Conservation (phyloP, 2,888 invertebrate species). For the Apodemia mormo region DNA sequence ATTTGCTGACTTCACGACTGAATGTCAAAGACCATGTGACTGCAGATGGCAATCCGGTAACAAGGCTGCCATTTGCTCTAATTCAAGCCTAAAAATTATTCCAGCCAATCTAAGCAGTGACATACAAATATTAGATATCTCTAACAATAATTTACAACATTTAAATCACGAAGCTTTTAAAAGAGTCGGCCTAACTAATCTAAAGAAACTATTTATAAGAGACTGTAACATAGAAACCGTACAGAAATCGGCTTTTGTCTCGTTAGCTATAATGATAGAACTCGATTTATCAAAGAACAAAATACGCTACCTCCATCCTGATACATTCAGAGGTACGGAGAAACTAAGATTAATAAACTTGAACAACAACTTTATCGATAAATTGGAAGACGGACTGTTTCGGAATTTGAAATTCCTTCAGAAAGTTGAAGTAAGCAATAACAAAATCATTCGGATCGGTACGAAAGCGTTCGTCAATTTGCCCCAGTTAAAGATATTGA, state of each 20-base stretch:
- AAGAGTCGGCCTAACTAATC: conserved; percentile 86
- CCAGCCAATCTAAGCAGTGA: conserved; percentile 88
- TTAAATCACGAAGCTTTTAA: conserved; percentile 86
- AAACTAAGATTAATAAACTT: conserved; percentile 88
- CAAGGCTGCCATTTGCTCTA: conserved; percentile 91
- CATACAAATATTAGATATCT: conserved; percentile 87
- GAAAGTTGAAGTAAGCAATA: conserved; percentile 89
- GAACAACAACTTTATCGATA: conserved; percentile 88
- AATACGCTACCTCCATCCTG: conserved; percentile 84
- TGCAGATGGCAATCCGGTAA: conserved; percentile 94
- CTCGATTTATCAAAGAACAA: conserved; percentile 90
- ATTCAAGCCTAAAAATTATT: conserved; percentile 84
- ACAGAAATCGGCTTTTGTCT: conserved; percentile 87
- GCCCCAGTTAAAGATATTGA: conserved; percentile 85
- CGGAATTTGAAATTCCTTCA: conserved; percentile 88
- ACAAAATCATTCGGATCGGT: conserved; percentile 86
- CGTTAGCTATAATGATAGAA: conserved; percentile 89
- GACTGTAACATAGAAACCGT: conserved; percentile 88
- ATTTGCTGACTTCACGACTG: conserved; percentile 80
- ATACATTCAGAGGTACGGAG: conserved; percentile 87
- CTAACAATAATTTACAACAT: conserved; percentile 85
- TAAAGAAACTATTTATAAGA: conserved; percentile 90
- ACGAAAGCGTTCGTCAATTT: conserved; percentile 86
- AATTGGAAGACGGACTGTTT: conserved; percentile 88
- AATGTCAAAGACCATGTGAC: conserved; percentile 87